Base-by-base conservation (phyloP, 2,113 vertebrate genomes). In the Probosciger aterrimus region DNA sequence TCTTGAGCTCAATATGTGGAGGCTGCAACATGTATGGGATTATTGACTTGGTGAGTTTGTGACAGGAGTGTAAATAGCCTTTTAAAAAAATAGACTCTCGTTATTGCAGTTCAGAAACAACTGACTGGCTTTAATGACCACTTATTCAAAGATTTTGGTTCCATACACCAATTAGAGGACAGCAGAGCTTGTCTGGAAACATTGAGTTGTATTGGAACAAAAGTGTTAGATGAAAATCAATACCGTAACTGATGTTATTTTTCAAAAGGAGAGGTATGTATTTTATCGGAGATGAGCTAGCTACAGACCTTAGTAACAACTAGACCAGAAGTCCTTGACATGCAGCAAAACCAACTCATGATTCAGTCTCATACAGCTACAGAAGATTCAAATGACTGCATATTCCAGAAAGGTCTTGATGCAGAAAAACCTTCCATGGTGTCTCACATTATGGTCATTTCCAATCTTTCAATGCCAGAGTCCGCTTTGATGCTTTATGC, bases 161-260 rank as follows among this genome's bases (percentile, higher is more conserved):
- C 39, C 24, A 59, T 44, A 28, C 14, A 88, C n/a, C 65, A 94
- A 84, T 77, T 74, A 92, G 7, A 88, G 44, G 35, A 65, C 8
- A 60, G 55, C n/a, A 69, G 59, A 81, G 12, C 39, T 84, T 77
- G 46, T 92, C 74, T 82, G 41, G 39, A 92, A 92, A 76, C 44
- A 53, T 30, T 30, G 19, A 49, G 28, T 80, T 93, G 74, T 80
- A 67, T 92, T 82, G 82, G 80, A 85, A 60, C 35, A 74, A 31
- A 55, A 57, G 39, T 47, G 13, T 24, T 78, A n/a, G 62, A 87
- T 76, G 31, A 79, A 94, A 90, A 93, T 96, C 92, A 73, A 59
- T 95, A 69, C n/a, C 33, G n/a, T 50, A 92, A 70, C 11, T 80
- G 46, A 90, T 37, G 35, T 39, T 90, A 80, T 85, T 97, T 96